phyloP scores from a whole-genome alignment of 2,888 invertebrate species.

The Exephanes ischioxanthus region DNA sequence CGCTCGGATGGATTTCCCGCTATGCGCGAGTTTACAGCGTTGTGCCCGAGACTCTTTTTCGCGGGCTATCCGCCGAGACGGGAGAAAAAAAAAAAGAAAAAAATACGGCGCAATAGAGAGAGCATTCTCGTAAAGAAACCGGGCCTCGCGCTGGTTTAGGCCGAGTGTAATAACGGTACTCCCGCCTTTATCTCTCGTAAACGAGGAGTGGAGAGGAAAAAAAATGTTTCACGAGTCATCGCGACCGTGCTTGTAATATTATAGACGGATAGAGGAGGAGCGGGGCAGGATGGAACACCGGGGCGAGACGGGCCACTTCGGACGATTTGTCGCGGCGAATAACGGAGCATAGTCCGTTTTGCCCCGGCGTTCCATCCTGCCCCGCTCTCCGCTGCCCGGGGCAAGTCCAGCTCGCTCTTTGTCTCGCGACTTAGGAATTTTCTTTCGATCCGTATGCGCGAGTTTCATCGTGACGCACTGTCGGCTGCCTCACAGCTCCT shows the following conservation, averaged over 20 bases:
- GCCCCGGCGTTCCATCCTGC: too few species aligned
- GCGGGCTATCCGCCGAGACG: constrained; percentile 8
- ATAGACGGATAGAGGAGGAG: background rate
- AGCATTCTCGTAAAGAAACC: constrained; percentile 45
- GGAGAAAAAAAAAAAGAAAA: constrained; percentile 19
- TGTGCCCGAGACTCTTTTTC: constrained; percentile 21
- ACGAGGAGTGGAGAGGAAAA: background rate
- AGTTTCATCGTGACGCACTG: constrained; percentile 22
- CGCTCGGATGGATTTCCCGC: constrained; percentile 58
- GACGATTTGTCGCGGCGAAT: too few species aligned
- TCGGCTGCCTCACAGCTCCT: background rate
- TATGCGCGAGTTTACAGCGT: constrained; percentile 11
- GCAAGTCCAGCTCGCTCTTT: constrained; percentile 19
- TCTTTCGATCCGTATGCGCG: constrained; percentile 21
- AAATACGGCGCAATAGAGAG: constrained; percentile 43
- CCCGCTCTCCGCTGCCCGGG: too few species aligned
- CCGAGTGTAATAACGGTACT: constrained; percentile 43
- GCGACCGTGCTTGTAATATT: constrained; percentile 13
- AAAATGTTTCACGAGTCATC: constrained; percentile 25
- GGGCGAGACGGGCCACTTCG: too few species aligned
- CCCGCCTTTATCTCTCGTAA: constrained; percentile 38
- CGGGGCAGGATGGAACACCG: too few species aligned
- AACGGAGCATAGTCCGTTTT: too few species aligned
- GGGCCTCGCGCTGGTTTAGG: constrained; percentile 41
- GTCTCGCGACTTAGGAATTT: constrained; percentile 20